Percentiles rank a stretch among this genome's conserved stretches.
Conservation (phyloP, 2,888 invertebrate genomes). For the Drosophila sordidapex region DNA sequence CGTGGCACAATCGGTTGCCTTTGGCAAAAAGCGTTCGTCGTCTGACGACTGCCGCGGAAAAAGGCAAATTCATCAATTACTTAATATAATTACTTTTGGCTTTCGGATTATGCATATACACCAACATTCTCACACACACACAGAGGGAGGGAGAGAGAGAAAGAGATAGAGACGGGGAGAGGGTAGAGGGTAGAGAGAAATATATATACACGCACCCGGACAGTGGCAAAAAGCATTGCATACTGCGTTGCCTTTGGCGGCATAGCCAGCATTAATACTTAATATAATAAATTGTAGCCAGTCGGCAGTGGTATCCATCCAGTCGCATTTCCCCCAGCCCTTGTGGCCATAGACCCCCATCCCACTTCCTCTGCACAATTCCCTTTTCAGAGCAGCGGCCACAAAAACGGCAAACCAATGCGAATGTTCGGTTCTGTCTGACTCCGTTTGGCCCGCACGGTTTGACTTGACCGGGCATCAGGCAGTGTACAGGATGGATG, state of each 20-base stretch:
- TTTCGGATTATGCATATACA: slow-evolving; percentile 81
- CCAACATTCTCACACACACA: slow-evolving; percentile 36
- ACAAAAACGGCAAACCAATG: slow-evolving; percentile 42
- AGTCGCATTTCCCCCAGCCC: slow-evolving; percentile 20
- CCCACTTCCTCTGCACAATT: no score
- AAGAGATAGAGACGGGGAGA: neutral
- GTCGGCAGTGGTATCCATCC: slow-evolving; percentile 67
- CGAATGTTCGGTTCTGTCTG: slow-evolving; percentile 34
- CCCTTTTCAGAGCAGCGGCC: slow-evolving; percentile 38
- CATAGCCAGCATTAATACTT: slow-evolving; percentile 78
- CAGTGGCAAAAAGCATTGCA: slow-evolving; percentile 40
- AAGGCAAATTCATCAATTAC: slow-evolving; percentile 82
- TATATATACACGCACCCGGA: slow-evolving; percentile 3
- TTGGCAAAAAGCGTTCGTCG: slow-evolving; percentile 47
- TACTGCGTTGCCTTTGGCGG: slow-evolving; percentile 31
- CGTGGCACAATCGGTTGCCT: slow-evolving; percentile 33
- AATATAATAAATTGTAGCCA: slow-evolving; percentile 82
- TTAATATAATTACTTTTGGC: slow-evolving; percentile 83
- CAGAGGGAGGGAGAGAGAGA: neutral
- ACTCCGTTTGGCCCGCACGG: slow-evolving; percentile 38
- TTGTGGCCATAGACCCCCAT: slow-evolving; percentile 2
- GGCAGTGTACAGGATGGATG: neutral
- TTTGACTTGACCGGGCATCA: slow-evolving; percentile 30
- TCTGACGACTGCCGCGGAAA: slow-evolving; percentile 66
- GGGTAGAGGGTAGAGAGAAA: neutral